Percentiles rank a stretch among this genome's conserved stretches.
Conservation (phyloP, 23 tunicate genomes). For the Halocynthia roretzi region DNA sequence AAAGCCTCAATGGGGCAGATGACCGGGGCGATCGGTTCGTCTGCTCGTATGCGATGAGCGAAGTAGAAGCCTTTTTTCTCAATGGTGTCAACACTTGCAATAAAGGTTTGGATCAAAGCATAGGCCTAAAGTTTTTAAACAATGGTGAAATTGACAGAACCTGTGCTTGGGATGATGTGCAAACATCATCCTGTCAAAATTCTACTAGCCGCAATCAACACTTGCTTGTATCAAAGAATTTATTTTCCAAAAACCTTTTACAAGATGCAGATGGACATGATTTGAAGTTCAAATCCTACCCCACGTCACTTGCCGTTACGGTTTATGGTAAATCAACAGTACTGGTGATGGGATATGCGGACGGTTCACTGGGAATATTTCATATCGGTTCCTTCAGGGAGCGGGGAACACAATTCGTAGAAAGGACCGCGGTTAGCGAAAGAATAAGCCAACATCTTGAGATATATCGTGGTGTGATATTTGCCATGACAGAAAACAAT, state of each 20-base stretch:
- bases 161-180: background rate
- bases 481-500: constrained; percentile 2
- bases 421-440: background rate
- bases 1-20: background rate
- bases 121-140: constrained; percentile 3
- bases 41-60: constrained; percentile 12
- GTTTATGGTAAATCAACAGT: constrained; percentile 1
- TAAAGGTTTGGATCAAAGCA: background rate
- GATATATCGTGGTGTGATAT: background rate
- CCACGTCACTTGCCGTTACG: background rate
- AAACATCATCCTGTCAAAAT: background rate
- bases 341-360: background rate
- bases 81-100: background rate
- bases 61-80: background rate
- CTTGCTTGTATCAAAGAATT: constrained; percentile 4
- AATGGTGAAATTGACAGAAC: background rate
- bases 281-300: background rate
- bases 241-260: constrained; percentile 5
- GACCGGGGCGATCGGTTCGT: background rate
- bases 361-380: background rate
- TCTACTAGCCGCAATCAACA: background rate
- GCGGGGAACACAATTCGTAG: background rate
- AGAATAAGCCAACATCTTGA: background rate
- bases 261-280: background rate
- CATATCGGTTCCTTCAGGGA: background rate